Evolutionary conservation across 2,797 vertebrate species (phyloP).

Genomic region (Cyprinella venusta): DNA sequence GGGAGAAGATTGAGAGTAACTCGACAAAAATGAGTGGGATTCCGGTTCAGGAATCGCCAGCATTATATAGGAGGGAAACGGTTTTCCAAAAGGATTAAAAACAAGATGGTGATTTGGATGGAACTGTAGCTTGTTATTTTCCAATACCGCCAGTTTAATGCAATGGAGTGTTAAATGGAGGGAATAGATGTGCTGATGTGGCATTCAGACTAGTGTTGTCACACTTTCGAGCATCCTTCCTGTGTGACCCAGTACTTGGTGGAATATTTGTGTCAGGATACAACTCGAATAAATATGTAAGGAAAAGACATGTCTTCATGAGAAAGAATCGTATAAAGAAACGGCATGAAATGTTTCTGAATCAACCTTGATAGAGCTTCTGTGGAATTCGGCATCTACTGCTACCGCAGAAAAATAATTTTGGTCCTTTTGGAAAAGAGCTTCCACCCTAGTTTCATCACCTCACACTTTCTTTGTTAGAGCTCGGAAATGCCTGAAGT

Average conservation of each 20-base stretch:
- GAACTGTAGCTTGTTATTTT: conserved; percentile 48
- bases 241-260: not conserved
- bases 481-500: conserved; percentile 83
- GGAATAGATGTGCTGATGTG: conserved; percentile 32
- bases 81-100: conserved; percentile 56
- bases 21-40: conserved; percentile 49
- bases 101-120: conserved; percentile 43
- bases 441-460: conserved; percentile 79
- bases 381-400: conserved; percentile 65
- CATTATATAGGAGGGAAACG: conserved; percentile 33
- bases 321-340: conserved; percentile 21
- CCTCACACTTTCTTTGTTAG: conserved; percentile 78
- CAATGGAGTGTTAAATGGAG: conserved; percentile 13
- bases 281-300: not conserved
- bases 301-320: conserved; percentile 1
- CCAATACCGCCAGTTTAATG: conserved; percentile 10
- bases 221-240: not conserved
- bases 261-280: conserved; percentile 11
- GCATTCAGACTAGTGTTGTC: not conserved
- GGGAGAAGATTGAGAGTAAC: conserved; percentile 43
- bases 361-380: conserved; percentile 48
- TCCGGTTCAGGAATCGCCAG: conserved; percentile 38
- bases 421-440: conserved; percentile 74
- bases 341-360: conserved; percentile 37
- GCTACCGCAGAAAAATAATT: conserved; percentile 55